Evolutionary conservation across 2,797 vertebrate species (phyloP), one percentile per base, ranked within the genome.

Genomic region (Enteromius paludinosus): DNA sequence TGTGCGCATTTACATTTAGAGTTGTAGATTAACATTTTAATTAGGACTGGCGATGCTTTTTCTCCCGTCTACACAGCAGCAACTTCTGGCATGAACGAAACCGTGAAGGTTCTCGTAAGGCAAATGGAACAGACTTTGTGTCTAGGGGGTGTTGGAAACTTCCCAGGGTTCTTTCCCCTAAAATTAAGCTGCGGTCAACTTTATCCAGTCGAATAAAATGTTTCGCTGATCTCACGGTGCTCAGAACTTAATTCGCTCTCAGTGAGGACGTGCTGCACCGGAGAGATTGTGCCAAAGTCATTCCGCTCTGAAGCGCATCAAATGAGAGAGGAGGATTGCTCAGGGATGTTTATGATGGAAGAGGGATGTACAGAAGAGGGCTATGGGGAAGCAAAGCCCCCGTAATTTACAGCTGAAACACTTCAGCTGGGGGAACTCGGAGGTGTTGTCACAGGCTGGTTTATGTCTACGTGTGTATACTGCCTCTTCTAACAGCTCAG

Each of bases 301-400:
- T 90, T 91, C 88, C 78, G 61, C 90, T 88, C 87, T 79, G 79
- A 12, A 79, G 86, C 83, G 15, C 9, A 87, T 87, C 81, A 91
- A 88, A 89, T 87, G 85, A 71, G 86, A 87, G 85, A 86, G 54
- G 84, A 86, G 33, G 88, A 93, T 93, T 92, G 92, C 88, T 91
- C 89, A 62, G 72, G 78, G 81, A 77, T 83, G 77, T 68, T 79
- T 65, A 78, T 45, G 49, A 85, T 38, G 82, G n/a, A 61, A 59
- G 41, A 56, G 66, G 59, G 30, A 77, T 49, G 47, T 41, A 68
- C 61, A 61, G 8, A 62, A 77, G 35, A 61, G 11, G 61, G 23
- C 43, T 20, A 61, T 49, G 11, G 56, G 23, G 74, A 49, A 30
- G 17, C 41, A 52, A 78, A 80, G 38, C 25, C 78, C 49, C 70